Evolutionary conservation across 2,888 invertebrate species (phyloP).

Genomic region (Theretra japonica): DNA sequence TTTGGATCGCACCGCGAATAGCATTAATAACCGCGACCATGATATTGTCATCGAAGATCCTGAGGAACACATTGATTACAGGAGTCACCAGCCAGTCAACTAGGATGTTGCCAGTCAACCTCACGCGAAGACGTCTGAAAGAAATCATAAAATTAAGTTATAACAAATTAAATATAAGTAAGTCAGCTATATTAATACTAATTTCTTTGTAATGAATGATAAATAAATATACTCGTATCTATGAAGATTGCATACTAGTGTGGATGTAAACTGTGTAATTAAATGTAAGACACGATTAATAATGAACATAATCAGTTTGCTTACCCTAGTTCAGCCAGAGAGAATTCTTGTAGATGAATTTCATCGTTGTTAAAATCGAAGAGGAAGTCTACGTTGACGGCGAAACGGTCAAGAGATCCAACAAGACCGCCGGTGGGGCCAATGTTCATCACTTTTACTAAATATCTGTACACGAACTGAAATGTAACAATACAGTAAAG

Average conservation of each 20-base stretch:
- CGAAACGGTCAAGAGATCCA: conserved; percentile 71
- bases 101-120: conserved; percentile 77
- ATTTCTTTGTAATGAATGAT: too few species aligned
- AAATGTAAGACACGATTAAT: too few species aligned
- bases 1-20: too few species aligned
- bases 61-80: conserved; percentile 68
- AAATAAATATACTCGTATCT: too few species aligned
- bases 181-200: too few species aligned
- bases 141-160: conserved; percentile 22
- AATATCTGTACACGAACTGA: conserved; percentile 80
- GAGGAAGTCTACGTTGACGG: conserved; percentile 68
- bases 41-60: conserved; percentile 77
- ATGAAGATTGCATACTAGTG: too few species aligned
- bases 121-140: conserved; percentile 75
- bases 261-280: too few species aligned
- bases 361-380: conserved; percentile 81
- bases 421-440: conserved; percentile 81
- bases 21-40: conserved; percentile 65
- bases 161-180: not conserved
- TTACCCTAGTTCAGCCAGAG: conserved; percentile 73
- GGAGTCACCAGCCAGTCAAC: conserved; percentile 81
- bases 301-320: not conserved
- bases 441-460: conserved; percentile 79
- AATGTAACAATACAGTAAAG: conserved; percentile 42
- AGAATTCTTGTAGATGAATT: conserved; percentile 76